phyloP scores from a whole-genome alignment of 2,113 vertebrate genomes.

The cattle (Bos taurus) region DNA sequence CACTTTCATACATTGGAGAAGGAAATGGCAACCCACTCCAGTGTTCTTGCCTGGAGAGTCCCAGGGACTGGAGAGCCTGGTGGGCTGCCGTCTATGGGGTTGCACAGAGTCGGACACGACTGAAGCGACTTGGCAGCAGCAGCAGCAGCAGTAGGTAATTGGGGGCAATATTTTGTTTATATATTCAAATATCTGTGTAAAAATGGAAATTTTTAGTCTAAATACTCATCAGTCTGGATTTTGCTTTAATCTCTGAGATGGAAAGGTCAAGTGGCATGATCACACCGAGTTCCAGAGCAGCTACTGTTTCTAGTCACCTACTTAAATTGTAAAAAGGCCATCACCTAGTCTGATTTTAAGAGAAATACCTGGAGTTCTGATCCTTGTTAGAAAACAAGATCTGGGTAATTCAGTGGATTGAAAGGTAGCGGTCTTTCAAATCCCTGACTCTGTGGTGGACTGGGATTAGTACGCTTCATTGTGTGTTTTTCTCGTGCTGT shows the following conservation, averaged over 20 bases:
- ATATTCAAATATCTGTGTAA: conserved; percentile 3
- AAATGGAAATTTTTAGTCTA: not conserved
- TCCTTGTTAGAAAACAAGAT: not conserved
- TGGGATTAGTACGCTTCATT: not conserved
- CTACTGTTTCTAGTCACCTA: not conserved
- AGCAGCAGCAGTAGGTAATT: not conserved
- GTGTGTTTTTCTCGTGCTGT: not conserved
- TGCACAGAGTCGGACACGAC: no score
- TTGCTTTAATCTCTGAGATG: not conserved
- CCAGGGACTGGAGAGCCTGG: no score
- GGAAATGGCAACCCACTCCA: no score
- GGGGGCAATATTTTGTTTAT: not conserved
- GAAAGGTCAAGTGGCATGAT: not conserved
- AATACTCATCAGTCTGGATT: not conserved
- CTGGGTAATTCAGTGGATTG: not conserved
- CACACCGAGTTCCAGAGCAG: not conserved
- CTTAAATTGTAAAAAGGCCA: not conserved
- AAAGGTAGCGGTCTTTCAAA: not conserved
- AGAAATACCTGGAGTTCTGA: not conserved
- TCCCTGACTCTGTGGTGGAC: not conserved
- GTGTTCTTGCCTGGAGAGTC: no score
- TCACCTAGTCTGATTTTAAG: not conserved
- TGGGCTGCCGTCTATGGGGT: no score
- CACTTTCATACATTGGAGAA: no score
- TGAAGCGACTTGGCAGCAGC: no score